Base-by-base conservation (phyloP, 1,140 invertebrate species). In the Sarcophaga peregrina region DNA sequence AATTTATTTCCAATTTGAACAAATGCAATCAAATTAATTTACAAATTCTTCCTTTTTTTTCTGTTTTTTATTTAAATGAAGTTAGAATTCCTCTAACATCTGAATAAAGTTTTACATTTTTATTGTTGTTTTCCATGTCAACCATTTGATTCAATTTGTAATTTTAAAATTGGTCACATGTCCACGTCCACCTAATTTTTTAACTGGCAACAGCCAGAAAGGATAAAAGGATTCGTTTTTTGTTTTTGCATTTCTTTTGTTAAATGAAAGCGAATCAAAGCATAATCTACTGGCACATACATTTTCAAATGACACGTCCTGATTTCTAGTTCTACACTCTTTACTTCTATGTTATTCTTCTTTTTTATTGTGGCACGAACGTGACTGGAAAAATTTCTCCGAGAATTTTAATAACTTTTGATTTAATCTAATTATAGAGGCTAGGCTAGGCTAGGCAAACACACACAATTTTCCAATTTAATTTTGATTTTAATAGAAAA, bases 401-500 rank as follows among this genome's bases (percentile, higher is more conserved):
- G 47, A 78, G 25, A 78, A 50, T 78, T 78, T 47, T 78, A 78
- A 78, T 78, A 78, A 78, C 75, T 78, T 37, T 78, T 78, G 75
- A 78, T 78, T 78, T 78, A 78, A 78, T 78, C 75, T 78, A 78
- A 81, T 81, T 81, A 81, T n/a, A 58, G 46, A 62, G 50, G 9
- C 52, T n/a, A 80, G 47, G 54, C 20, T n/a, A n/a, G n/a, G n/a
- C n/a, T n/a, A n/a, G n/a, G n/a, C n/a, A 4, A 37, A 37, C 25
- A 37, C 25, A 58, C 62, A 9, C 17, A 68, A 17, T 13, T n/a
- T 58, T 58, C 47, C 47, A 76, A 78, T 78, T 78, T 78, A 78
- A 78, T 78, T 78, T 82, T 82, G 62, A 74, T 52, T 37, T 47
- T 74, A 82, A 50, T 82, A 74, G 4, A 37, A 4, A 37, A 37